Evolutionary conservation across 1,140 invertebrate species (phyloP).

Genomic region (Papilio dardanus): DNA sequence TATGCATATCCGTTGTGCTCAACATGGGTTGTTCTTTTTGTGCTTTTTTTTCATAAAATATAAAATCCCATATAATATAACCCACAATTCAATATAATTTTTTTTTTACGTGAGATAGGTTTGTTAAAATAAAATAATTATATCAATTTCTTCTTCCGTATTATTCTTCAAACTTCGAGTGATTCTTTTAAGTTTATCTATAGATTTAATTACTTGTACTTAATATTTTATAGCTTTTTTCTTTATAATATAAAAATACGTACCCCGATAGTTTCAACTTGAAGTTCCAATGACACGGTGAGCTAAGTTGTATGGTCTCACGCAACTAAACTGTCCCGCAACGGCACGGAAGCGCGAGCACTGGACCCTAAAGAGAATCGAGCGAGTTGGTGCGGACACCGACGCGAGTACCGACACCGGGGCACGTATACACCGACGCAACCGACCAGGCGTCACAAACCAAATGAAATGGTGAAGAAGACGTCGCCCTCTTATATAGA

Average conservation of each 20-base stretch:
- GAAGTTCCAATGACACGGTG: constrained; percentile 48
- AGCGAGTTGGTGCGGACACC: constrained; percentile 53
- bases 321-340: constrained; percentile 69
- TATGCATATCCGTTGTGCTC: too few species aligned
- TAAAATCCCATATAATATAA: too few species aligned
- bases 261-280: constrained; percentile 1
- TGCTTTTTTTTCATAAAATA: too few species aligned
- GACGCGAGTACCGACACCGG: constrained; percentile 52
- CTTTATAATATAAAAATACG: neutral
- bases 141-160: neutral
- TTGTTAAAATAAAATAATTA: neutral
- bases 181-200: too few species aligned
- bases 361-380: constrained; percentile 58
- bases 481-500: constrained; percentile 80
- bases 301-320: constrained; percentile 59
- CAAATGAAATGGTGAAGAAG: constrained; percentile 81
- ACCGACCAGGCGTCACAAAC: constrained; percentile 71
- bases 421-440: constrained; percentile 63
- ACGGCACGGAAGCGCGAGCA: constrained; percentile 58
- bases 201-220: too few species aligned
- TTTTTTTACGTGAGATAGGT: too few species aligned
- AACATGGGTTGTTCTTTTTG: too few species aligned
- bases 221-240: neutral
- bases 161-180: too few species aligned
- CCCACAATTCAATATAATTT: too few species aligned